Base-by-base conservation (phyloP, 2,888 invertebrate genomes). In the Eupithecia exiguata region DNA sequence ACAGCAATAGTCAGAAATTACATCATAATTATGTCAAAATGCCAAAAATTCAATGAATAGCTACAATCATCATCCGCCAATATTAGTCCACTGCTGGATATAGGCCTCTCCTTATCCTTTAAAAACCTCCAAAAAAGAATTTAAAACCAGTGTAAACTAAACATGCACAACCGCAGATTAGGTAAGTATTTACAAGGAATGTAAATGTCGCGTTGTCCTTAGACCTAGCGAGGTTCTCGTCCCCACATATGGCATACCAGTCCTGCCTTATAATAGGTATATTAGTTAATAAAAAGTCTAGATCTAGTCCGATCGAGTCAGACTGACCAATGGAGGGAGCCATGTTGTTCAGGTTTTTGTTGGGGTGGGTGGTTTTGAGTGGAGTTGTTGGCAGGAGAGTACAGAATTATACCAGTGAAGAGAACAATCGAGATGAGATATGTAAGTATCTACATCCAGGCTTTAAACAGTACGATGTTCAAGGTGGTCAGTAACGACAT, bases 201-300 rank as follows among this genome's bases (percentile, higher is more conserved):
- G 67, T 61, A 73, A 66, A 74, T 72, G 58, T 46, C 72, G 40
- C 43, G 78, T 49, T 78, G 76, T 76, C 80, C 79, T 79, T 74
- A 78, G 76, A 80, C 77, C 79, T 81, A 35, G 69, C 70, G 74
- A 84, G 87, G 79, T 80, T 74, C 73, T 76, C 74, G 74, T 74
- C 74, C 79, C 90, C 90, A 85, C 89, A 87, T 92, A 92, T 82
- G 91, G 92, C 74, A 78, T 79, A 82, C 87, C 78, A 80, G 87
- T 87, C 84, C 79, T 77, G 80, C 84, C 89, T 89, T 91, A 58
- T 92, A 92, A 91, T 92, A 91, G 86, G 85, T 84, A 86, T 83
- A 83, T 83, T 81, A 79, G 73, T 82, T 80, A 71, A 84, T 82
- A 80, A 77, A 77, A 80, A 79, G 80, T 84, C 83, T 89, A 91